A percentile compares a stretch with the other conserved stretches of the same genome.
phyloP scores from a whole-genome alignment of 2,888 invertebrate genomes.

The Andrena flavipes region DNA sequence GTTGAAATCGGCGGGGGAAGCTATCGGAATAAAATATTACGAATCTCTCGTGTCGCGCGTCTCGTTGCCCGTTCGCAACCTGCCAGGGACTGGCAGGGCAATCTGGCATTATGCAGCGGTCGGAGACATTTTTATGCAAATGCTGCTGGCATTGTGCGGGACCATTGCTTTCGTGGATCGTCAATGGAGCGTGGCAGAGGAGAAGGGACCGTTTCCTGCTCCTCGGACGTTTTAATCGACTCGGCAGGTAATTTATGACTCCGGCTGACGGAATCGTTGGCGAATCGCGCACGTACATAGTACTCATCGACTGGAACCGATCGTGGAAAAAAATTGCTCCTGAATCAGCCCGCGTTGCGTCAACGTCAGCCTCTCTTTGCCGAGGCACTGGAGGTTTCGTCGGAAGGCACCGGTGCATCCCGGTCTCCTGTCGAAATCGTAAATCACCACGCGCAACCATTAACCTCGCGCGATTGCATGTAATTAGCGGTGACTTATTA shows the following conservation, averaged over 20 bases:
- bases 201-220: constrained; percentile 9
- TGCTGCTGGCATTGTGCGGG: constrained; percentile 40
- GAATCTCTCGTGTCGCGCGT: not conserved
- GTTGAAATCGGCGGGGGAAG: not conserved
- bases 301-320: not conserved
- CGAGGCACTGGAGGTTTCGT: not conserved
- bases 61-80: constrained; percentile 9
- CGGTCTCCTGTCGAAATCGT: constrained; percentile 32
- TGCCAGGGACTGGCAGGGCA: not conserved
- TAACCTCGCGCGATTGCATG: constrained; percentile 39
- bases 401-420: not conserved
- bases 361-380: constrained; percentile 28
- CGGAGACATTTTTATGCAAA: constrained; percentile 63
- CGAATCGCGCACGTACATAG: constrained; percentile 24
- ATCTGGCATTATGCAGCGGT: constrained; percentile 30
- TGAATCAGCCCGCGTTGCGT: constrained; percentile 20
- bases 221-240: constrained; percentile 57
- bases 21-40: not conserved
- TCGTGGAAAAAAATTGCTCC: constrained; percentile 27
- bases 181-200: constrained; percentile 18
- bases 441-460: constrained; percentile 40
- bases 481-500: constrained; percentile 63
- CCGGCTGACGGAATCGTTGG: constrained; percentile 2
- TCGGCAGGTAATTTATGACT: constrained; percentile 37
- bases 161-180: constrained; percentile 40